Base-by-base conservation (phyloP, 2,113 vertebrate species). In the Coryphaenoides rupestris region DNA sequence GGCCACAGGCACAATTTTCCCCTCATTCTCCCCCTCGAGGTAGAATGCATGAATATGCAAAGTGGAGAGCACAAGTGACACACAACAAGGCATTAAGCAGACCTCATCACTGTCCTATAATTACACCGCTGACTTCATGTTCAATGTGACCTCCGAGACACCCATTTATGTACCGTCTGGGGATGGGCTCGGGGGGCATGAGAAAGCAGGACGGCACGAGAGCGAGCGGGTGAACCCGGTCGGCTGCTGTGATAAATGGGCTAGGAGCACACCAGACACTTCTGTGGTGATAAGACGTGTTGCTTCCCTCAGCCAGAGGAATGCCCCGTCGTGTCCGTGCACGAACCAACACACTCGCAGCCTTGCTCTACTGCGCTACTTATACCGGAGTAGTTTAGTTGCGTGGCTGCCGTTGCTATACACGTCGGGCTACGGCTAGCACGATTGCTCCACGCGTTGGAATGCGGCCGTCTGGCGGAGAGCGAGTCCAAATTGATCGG, bases 271-370 rank as follows among this genome's bases (percentile, higher is more conserved):
- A 64, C n/a, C 46, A 57, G 58, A 64, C 75, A 16, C 33, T 45
- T 24, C 54, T 72, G 59, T 23, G 50, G 58, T 68, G 53, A 70
- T 60, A 65, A 70, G 58, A 74, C 61, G 46, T 58, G 62, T 58
- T 60, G 62, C 60, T 66, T 63, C 60, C 65, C 66, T 84, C 70
- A 65, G 45, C 58, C 67, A 73, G 64, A 87, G 84, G 84, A 88
- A 88, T 85, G 80, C 62, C 63, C 64, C 3, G 57, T 87, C 84
- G 56, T 84, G 86, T 87, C 69, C 45, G 83, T 62, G 87, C 87
- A 84, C 62, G 85, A 87, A 53, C 58, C 33, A 40, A 40, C 33
- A 40, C 33, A 40, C 33, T 40, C 13, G 9, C n/a, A n/a, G n/a
- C n/a, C n/a, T n/a, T n/a, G 33, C 33, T 40, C 33, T 40, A 40